Base-by-base conservation (phyloP, 2,113 vertebrate genomes). In the Burhinus bistriatus region DNA sequence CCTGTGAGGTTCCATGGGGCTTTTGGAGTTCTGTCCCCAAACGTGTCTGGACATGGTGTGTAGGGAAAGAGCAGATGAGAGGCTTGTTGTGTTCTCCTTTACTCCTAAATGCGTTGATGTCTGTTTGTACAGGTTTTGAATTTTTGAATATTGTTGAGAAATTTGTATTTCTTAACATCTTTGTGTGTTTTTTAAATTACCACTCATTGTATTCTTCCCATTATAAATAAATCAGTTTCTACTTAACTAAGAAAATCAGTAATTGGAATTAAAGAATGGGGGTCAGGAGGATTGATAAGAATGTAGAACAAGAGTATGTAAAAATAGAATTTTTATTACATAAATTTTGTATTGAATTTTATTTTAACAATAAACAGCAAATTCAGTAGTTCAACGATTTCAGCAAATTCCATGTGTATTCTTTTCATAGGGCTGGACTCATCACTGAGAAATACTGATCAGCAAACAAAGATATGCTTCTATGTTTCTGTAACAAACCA, bases 341-440 rank as follows among this genome's bases (percentile, higher is more conserved):
- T 71, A n/a, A 9, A 49, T 61, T 71, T 87, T 75, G 21, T 52
- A 36, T 18, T 34, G 8, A 58, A 22, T 59, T 82, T 73, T 73
- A 58, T 73, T 89, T 92, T 86, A 61, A 6, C 13, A 68, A 64
- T 83, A 29, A 76, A 75, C 21, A n/a, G 12, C 7, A 40, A 45
- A 51, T 91, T 75, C 40, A 84, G 6, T 17, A 17, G 10, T 58
- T 73, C 22, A 47, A 54, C 12, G 55, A 42, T 55, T 83, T 83
- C 11, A 92, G 61, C 66, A 81, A 87, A 79, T 78, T 55, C n/a
- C 11, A 20, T 59, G 11, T 65, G 8, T 83, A 92, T 94, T 92
- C 45, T 92, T 89, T 91, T n/a, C 21, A 7, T 17, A 97, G 95
- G 75, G 6, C 26, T 79, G 77, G 45, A 45, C 40, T 95, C 40